These are phyloP conservation scores for Cyanoderma ruficeps DNA, from an alignment of 2,113 vertebrate genomes.

Conservation along the genomic window DNA sequence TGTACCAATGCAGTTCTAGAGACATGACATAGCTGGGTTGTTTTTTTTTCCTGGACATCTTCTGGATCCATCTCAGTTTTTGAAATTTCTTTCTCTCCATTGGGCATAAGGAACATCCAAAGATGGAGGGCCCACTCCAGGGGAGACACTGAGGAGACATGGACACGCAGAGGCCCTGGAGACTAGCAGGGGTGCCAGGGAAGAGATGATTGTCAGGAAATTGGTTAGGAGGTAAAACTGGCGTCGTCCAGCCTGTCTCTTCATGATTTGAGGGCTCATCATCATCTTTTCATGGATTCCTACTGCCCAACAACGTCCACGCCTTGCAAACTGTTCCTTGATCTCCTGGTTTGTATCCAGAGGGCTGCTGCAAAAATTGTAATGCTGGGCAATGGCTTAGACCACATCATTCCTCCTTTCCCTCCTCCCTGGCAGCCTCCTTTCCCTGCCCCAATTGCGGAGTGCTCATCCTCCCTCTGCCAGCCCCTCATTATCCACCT, in stretches of 20 bases:
- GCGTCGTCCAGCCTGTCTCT: constrained; percentile 27
- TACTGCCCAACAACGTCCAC: constrained; percentile 23
- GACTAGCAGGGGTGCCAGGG: background rate
- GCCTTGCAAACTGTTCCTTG: constrained; percentile 24
- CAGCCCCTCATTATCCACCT: background rate
- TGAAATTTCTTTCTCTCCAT: background rate
- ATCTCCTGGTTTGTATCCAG: constrained; percentile 36
- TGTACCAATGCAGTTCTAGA: background rate
- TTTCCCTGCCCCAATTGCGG: background rate
- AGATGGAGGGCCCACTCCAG: background rate
- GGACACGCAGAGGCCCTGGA: background rate
- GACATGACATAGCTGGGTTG: background rate
- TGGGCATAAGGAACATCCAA: background rate
- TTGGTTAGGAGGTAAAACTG: constrained; percentile 35
- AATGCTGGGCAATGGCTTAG: background rate
- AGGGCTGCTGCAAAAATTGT: background rate
- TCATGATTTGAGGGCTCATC: constrained; percentile 11
- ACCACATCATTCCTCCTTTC: constrained; percentile 35
- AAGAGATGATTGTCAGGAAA: background rate
- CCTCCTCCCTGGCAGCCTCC: background rate
- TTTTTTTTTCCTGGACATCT: background rate
- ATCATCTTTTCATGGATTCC: background rate
- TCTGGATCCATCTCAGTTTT: background rate
- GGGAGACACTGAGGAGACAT: background rate
- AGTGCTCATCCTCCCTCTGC: background rate